phyloP scores from a whole-genome alignment of 2,113 vertebrate genomes.

The Alouatta palliata region DNA sequence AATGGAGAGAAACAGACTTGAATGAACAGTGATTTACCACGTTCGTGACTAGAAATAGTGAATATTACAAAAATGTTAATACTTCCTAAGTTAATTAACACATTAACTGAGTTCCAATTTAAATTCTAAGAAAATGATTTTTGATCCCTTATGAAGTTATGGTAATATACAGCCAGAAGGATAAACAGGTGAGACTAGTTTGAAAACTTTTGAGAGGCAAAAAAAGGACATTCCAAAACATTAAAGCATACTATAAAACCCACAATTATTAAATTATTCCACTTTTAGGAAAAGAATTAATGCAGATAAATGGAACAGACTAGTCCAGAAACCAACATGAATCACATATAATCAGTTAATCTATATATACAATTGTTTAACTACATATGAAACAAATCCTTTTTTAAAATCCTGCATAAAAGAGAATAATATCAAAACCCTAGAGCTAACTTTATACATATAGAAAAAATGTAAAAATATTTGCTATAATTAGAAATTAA shows the following conservation, averaged over 20 bases:
- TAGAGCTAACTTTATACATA: not conserved
- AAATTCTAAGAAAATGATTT: not conserved
- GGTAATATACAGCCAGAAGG: not conserved
- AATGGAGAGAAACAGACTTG: not conserved
- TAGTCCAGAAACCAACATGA: not conserved
- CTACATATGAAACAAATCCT: not conserved
- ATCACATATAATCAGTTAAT: not conserved
- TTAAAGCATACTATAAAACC: not conserved
- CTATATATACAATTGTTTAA: not conserved
- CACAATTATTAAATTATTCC: not conserved
- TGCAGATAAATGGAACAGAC: not conserved
- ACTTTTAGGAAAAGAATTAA: not conserved
- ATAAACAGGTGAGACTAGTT: not conserved
- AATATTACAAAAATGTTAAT: not conserved
- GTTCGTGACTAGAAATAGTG: not conserved
- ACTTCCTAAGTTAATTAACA: not conserved
- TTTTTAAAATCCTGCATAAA: not conserved
- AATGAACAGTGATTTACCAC: not conserved
- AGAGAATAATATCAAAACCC: not conserved
- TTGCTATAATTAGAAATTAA: not conserved
- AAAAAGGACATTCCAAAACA: not conserved
- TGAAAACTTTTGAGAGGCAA: not conserved
- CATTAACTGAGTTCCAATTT: not conserved
- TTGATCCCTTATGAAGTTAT: not conserved
- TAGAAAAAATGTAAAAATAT: not conserved